These are phyloP conservation scores for Phoenicopterus ruber DNA, from an alignment of 2,113 vertebrate genomes.

Conservation along the genomic window DNA sequence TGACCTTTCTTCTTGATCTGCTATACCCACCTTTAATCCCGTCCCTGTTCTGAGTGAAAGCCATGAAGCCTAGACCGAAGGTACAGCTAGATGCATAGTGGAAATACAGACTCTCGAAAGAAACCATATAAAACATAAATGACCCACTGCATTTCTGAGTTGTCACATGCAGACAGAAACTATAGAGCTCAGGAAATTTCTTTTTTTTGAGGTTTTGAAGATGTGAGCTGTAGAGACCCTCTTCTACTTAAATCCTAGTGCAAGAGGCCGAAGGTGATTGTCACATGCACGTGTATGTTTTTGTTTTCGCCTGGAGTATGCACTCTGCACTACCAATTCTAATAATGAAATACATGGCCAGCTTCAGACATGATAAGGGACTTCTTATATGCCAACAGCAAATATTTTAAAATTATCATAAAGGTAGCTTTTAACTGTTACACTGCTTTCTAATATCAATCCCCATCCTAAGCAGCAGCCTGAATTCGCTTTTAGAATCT, in stretches of 20 bases:
- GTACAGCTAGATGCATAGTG: background rate
- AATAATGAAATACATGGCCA: background rate
- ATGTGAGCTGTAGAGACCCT: background rate
- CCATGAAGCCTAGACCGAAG: background rate
- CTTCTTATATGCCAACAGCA: background rate
- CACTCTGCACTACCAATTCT: background rate
- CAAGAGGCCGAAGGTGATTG: background rate
- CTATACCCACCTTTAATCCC: background rate
- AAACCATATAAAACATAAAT: background rate
- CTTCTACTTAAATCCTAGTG: background rate
- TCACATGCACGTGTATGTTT: accelerated
- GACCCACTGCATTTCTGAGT: background rate
- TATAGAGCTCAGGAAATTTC: background rate
- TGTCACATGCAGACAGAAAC: background rate
- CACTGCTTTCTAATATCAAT: background rate
- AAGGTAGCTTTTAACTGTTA: background rate
- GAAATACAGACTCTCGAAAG: background rate
- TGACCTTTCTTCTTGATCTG: background rate
- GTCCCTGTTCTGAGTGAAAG: background rate
- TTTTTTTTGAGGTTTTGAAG: background rate
- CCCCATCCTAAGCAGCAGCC: background rate
- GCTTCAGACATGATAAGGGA: background rate
- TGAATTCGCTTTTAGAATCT: background rate
- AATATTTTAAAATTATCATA: background rate
- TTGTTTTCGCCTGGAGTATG: background rate